Base-by-base conservation (phyloP, 1,140 invertebrate genomes). In the Euborellia annulipes region DNA sequence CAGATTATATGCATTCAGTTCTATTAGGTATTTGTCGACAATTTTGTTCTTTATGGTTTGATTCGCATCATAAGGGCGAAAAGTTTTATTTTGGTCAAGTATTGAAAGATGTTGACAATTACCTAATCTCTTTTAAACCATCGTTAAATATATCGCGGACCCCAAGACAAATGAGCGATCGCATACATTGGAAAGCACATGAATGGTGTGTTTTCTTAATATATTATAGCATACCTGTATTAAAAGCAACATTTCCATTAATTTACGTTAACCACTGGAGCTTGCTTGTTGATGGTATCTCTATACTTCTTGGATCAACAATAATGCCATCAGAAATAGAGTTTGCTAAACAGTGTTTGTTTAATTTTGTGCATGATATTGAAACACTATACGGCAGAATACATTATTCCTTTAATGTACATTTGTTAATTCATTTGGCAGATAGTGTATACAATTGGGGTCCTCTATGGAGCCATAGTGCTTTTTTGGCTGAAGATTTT, bases 1-100 rank as follows among this genome's bases (percentile, higher is more conserved):
- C 45, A 4, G 59, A 60, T 38, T 54, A 55, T 52, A 58, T 59
- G 56, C 59, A 61, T 30, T 36, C 36, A 13, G 47, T 58, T 36
- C 30, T 45, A 21, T 46, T 58, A 16, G 58, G 55, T 3, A 47
- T 59, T 1, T 51, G 49, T 22, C 18, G 45, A 3, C 48, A 51
- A 36, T 48, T 55, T 32, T 43, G 46, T 1, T 47, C 49, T n/a
- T 50, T 55, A 30, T 61, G 51, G 55, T 54, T 59, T 42, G 38
- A 56, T 46, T 18, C 40, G 9, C 0, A 3, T 27, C 46, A 55
- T 48, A 36, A 40, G 37, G 32, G 40, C 8, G 39, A 50, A 32
- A 9, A 36, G 2, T 58, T 49, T 50, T 58, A 57, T 40, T 47
- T 57, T 32, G 52, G 50, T 34, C 34, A 38, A 38, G 9, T 9